Base-by-base conservation (phyloP, 1,140 invertebrate species). In the Micrasema longulum region DNA sequence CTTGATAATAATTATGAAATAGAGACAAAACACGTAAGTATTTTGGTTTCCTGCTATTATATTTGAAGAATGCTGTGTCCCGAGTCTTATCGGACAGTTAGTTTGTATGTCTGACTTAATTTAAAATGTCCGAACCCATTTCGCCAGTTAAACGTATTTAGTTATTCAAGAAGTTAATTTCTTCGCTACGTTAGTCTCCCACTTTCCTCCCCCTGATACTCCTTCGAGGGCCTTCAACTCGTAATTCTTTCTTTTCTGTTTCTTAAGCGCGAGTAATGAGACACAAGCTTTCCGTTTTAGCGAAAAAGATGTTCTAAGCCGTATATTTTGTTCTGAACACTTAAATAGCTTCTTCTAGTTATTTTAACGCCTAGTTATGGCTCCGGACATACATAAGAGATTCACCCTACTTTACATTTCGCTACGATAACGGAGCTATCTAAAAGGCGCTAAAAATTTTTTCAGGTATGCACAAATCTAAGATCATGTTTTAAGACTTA, bases 181-280 rank as follows among this genome's bases (percentile, higher is more conserved):
- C 62, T 60, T 70, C 36, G 48, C 67, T 35, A 53, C 31, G 57
- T 48, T 41, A 62, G 67, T 26, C 20, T 16, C 35, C 41, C 20
- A 55, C 57, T 38, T 47, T 16, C 52, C 18, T 65, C 26, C 45
- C 55, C 63, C 36, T 65, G 65, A 64, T 69, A 65, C 66, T 50
- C 52, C 67, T 50, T 11, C 72, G 23, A 12, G 31, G 22, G 23
- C 23, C 16, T 41, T 43, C 53, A 43, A 57, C 67, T 52, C 69
- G 67, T 76, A 76, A 76, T 76, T 76, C 74, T 73, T 73, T 76
- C 71, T 72, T 73, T 72, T 73, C 74, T 70, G 74, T 76, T 76
- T 73, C 74, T 76, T 76, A 76, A 76, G 74, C 71, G 64, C 74
- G 71, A 76, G 72, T 76, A 76, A 76, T 76, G 74, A 76, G 74